Conservation (phyloP, 2,888 invertebrate genomes). For the Bhutanitis thaidina region DNA sequence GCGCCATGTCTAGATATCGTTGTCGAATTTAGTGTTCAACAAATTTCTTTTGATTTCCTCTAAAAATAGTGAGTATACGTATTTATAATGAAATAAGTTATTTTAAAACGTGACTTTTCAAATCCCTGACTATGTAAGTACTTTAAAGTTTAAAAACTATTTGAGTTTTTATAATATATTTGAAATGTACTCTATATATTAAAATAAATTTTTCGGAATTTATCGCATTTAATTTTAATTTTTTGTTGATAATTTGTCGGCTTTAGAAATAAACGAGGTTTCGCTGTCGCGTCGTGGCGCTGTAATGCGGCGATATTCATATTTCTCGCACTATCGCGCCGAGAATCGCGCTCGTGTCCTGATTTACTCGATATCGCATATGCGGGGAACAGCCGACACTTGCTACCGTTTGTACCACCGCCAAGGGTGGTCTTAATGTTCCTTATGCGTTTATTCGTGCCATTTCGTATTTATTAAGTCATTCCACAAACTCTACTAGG, state of each 20-base stretch:
- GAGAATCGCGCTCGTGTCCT: conserved; percentile 56
- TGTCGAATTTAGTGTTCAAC: too few species aligned
- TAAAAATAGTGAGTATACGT: too few species aligned
- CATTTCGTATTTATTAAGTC: conserved; percentile 21
- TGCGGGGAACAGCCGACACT: conserved; percentile 45
- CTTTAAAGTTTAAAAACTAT: too few species aligned
- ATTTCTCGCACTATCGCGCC: conserved; percentile 60
- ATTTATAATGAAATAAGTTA: too few species aligned
- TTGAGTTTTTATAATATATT: too few species aligned
- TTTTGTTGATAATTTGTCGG: too few species aligned
- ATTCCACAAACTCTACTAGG: neutral
- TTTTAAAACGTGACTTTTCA: too few species aligned
- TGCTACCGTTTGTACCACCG: conserved; percentile 47
- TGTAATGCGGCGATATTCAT: conserved; percentile 65
- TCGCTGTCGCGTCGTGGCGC: conserved; percentile 31
- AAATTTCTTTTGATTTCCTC: too few species aligned
- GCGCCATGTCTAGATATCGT: conserved; percentile 5
- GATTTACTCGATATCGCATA: conserved; percentile 66
- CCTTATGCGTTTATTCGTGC: conserved; percentile 3
- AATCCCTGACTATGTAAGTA: too few species aligned
- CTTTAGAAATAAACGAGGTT: conserved; percentile 21
- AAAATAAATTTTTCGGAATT: too few species aligned
- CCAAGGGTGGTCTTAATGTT: conserved; percentile 36
- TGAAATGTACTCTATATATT: too few species aligned
- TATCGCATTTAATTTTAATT: too few species aligned